Evolutionary conservation across 2,888 invertebrate genomes (phyloP), one percentile per base, ranked within the genome.

Genomic region (Heteromurus nitidus): DNA sequence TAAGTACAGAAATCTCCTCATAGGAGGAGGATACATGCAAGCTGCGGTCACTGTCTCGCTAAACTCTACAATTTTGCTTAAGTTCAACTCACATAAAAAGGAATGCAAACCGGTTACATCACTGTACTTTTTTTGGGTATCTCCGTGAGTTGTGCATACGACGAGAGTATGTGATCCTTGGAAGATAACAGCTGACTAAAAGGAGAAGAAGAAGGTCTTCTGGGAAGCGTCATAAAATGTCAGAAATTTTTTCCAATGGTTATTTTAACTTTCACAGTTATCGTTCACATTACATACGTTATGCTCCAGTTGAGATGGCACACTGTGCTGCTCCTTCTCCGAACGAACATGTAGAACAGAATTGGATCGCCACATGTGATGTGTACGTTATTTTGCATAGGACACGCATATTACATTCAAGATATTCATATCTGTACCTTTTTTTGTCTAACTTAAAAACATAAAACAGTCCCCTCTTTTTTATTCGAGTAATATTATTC

Each of bases 211-310:
- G 9, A 30, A 13, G n/a, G 62, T 73, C 73, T 62, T 31, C 47
- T 30, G 73, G 73, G 73, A 73, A 72, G 47, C 50, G 73, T 62
- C 62, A 55, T 73, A 62, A 60, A 73, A 62, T 42, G 73, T 62
- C 73, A 62, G 18, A 31, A 20, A 36, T 24, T 55, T 72, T 60
- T 36, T 60, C 20, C 62, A 47, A 62, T 20, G 73, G 62, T 50
- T 62, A 53, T 55, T 60, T 72, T 72, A 60, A 44, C 60, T 60
- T 31, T 31, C 30, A 30, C 53, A 18, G 28, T 26, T 7, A 47
- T 24, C 3, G 5, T 26, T n/a, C 30, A n/a, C n/a, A 30, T 60
- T 3, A 2, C 64, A 20, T 30, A 36, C 36, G 18, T 36, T 47
- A 47, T 47, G 47, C 3, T 36, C 36, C 7, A 13, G 36, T 5